These are phyloP conservation scores for Oryzias dopingdopingensis DNA, from an alignment of 2,797 vertebrate genomes.

Conservation along the genomic window DNA sequence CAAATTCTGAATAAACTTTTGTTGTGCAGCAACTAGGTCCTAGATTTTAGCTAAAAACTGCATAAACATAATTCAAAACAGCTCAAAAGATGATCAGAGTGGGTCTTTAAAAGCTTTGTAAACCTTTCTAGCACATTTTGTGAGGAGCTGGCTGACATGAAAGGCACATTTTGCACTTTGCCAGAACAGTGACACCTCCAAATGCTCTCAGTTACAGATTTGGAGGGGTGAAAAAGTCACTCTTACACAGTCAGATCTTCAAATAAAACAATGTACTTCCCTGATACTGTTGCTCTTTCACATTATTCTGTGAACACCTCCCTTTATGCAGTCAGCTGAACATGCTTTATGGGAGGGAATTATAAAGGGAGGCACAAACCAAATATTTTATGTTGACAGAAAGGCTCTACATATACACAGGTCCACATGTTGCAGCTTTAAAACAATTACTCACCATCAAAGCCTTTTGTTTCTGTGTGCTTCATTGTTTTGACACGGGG, in stretches of 20 bases:
- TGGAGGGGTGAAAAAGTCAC: conserved; percentile 27
- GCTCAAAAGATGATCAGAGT: no score
- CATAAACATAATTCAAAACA: no score
- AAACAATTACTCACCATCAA: conserved; percentile 69
- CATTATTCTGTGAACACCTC: conserved; percentile 25
- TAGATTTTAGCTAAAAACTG: no score
- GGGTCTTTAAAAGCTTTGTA: conserved; percentile 18
- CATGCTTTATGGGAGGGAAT: conserved; percentile 40
- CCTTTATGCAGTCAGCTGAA: conserved; percentile 47
- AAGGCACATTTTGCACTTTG: conserved; percentile 13
- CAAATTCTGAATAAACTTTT: no score
- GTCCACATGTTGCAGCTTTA: conserved; percentile 49
- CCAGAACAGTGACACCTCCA: neutral
- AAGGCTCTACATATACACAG: conserved; percentile 47
- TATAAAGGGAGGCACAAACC: conserved; percentile 43
- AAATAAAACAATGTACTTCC: conserved; percentile 4
- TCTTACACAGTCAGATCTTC: conserved; percentile 21
- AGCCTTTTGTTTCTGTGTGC: conserved; percentile 56
- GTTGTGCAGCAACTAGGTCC: no score
- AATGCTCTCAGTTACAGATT: conserved; percentile 23
- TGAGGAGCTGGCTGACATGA: conserved; percentile 39
- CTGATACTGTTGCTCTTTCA: conserved; percentile 11
- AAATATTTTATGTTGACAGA: conserved; percentile 58
- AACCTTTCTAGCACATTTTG: conserved; percentile 33
- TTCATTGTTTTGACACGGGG: conserved; percentile 67